Percentiles rank a stretch among this genome's conserved stretches.
Conservation (phyloP, 1,140 invertebrate genomes). For the Atta texana region DNA sequence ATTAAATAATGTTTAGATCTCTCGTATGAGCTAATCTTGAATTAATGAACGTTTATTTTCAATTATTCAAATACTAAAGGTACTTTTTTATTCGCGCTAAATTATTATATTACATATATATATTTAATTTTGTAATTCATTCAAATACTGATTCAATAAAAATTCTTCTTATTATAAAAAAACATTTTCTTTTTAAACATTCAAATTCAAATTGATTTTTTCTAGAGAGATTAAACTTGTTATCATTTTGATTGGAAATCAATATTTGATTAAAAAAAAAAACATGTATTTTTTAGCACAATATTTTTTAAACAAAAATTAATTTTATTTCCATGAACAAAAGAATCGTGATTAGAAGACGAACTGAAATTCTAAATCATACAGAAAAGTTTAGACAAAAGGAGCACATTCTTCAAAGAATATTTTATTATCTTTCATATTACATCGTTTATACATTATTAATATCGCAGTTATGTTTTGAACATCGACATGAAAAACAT, state of each 20-base stretch:
- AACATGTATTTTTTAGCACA: background rate
- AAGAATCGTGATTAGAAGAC: background rate
- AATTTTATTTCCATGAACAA: background rate
- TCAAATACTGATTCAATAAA: constrained; percentile 38
- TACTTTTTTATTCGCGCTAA: background rate
- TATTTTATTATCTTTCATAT: constrained; percentile 69
- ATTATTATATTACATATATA: constrained; percentile 7
- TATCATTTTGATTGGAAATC: background rate
- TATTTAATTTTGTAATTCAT: constrained; percentile 16
- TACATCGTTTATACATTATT: constrained; percentile 61
- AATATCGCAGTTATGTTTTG: constrained; percentile 37
- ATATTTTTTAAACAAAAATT: background rate
- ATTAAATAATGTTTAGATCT: background rate
- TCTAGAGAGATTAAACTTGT: background rate
- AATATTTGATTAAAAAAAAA: background rate
- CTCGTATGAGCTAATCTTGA: background rate
- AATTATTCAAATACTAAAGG: background rate
- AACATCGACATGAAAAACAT: constrained; percentile 46
- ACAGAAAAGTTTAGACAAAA: background rate
- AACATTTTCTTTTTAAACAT: background rate
- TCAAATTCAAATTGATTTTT: background rate
- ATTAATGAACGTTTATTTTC: background rate
- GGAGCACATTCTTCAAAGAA: constrained; percentile 61
- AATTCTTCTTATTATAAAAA: constrained; percentile 24
- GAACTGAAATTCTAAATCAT: background rate